Evolutionary conservation across 1,140 invertebrate species (phyloP).

Genomic region (Diabrotica virgifera): DNA sequence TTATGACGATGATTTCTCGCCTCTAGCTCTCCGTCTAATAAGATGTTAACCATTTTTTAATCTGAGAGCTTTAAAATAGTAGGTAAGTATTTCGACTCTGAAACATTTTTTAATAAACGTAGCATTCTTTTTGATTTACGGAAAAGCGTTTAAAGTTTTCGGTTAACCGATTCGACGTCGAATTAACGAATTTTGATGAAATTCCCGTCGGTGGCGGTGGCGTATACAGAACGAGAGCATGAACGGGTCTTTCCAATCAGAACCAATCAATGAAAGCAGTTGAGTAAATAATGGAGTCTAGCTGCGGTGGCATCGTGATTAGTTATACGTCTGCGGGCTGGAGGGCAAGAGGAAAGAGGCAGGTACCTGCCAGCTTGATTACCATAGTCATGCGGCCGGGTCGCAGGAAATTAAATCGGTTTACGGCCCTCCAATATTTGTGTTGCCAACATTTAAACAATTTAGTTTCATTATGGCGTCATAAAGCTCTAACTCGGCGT

Average conservation of each 20-base stretch:
- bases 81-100: no score
- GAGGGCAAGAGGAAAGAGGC: constrained; percentile 5
- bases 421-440: constrained; percentile 42
- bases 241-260: constrained; percentile 20
- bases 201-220: constrained; percentile 5
- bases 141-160: constrained; percentile 1
- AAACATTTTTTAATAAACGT: not conserved
- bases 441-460: constrained; percentile 44
- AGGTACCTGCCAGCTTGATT: constrained; percentile 36
- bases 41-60: no score
- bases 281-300: constrained; percentile 46
- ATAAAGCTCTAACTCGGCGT: constrained; percentile 15
- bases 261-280: constrained; percentile 41
- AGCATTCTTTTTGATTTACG: not conserved
- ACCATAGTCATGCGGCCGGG: constrained; percentile 44
- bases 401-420: constrained; percentile 46
- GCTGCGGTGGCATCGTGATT: constrained; percentile 44
- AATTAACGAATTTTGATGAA: constrained; percentile 1
- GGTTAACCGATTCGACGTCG: constrained; percentile 1
- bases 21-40: no score
- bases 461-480: constrained; percentile 41
- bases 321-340: constrained; percentile 36
- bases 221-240: constrained; percentile 4
- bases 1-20: no score
- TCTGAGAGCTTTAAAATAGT: no score